Conservation (phyloP, 1,140 invertebrate genomes). For the Pomacea maculata region DNA sequence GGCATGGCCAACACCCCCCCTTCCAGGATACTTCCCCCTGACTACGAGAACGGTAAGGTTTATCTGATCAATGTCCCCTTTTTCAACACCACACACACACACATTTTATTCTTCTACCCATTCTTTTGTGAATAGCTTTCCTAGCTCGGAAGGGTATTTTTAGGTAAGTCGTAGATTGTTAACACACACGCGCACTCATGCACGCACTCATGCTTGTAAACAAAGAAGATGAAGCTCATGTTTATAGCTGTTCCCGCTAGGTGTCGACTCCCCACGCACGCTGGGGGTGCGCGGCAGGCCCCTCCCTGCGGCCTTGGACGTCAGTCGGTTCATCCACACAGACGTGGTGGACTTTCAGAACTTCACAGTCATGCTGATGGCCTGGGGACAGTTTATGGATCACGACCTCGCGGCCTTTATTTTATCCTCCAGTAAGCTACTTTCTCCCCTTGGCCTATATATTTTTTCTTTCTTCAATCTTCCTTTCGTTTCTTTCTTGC, state of each 20-base stretch:
- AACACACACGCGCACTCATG: background rate
- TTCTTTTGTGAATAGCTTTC: background rate
- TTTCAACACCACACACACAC: background rate
- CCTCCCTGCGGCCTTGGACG: conserved; percentile 27
- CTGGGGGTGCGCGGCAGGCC: conserved; percentile 18
- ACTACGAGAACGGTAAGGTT: conserved; percentile 5
- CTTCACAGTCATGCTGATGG: conserved; percentile 27
- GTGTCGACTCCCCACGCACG: background rate
- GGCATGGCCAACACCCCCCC: background rate
- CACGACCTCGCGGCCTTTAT: conserved; percentile 24
- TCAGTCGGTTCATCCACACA: conserved; percentile 29
- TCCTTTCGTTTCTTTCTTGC: background rate
- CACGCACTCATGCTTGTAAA: background rate
- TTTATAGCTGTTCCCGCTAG: background rate
- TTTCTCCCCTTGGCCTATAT: background rate
- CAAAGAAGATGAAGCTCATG: background rate
- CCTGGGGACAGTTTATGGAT: conserved; percentile 34
- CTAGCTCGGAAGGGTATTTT: background rate
- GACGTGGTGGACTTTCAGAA: background rate
- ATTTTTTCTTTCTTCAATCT: background rate
- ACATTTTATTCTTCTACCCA: background rate
- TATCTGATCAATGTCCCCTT: background rate
- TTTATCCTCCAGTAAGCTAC: background rate
- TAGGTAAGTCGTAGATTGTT: too few relatives aligned
- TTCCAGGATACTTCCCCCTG: background rate